These are phyloP conservation scores for Drosophila macrospina DNA, from an alignment of 2,888 invertebrate genomes.

Conservation along the genomic window DNA sequence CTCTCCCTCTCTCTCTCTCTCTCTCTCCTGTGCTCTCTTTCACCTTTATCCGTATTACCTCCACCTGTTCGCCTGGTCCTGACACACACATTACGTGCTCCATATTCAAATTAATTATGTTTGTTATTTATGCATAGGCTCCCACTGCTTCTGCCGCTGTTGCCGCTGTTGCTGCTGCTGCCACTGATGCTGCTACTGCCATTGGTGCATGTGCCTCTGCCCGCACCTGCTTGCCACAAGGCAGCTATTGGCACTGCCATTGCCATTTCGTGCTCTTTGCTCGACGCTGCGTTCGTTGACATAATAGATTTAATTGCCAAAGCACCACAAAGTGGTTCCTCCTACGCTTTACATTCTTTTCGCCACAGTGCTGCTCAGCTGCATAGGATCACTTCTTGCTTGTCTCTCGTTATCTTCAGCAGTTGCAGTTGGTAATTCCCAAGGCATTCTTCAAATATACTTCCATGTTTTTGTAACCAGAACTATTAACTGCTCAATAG, in stretches of 20 bases:
- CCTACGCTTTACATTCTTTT: slow-evolving; percentile 2
- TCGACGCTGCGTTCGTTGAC: slow-evolving; percentile 31
- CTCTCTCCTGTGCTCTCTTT: background rate
- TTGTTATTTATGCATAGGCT: slow-evolving; percentile 75
- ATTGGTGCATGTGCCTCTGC: slow-evolving; percentile 4
- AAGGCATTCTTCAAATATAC: too few relatives aligned
- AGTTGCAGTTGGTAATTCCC: too few relatives aligned
- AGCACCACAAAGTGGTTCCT: slow-evolving; percentile 21
- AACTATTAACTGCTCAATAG: too few relatives aligned
- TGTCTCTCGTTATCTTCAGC: too few relatives aligned
- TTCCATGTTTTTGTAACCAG: too few relatives aligned
- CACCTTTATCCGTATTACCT: background rate
- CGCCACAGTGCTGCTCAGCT: slow-evolving; percentile 2
- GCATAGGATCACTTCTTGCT: background rate
- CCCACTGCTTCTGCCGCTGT: slow-evolving; percentile 17
- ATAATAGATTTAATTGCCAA: slow-evolving; percentile 44
- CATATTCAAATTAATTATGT: slow-evolving; percentile 79
- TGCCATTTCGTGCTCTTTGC: slow-evolving; percentile 44
- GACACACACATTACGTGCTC: slow-evolving; percentile 45
- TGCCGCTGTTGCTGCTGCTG: slow-evolving; percentile 4
- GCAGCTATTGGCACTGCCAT: slow-evolving; percentile 35
- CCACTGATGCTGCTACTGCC: background rate
- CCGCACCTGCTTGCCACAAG: slow-evolving; percentile 22
- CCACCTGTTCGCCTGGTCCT: slow-evolving; percentile 14
- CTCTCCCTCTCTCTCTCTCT: background rate